These are phyloP conservation scores for Chironomus riparius DNA, from an alignment of 2,888 invertebrate genomes.

Conservation along the genomic window DNA sequence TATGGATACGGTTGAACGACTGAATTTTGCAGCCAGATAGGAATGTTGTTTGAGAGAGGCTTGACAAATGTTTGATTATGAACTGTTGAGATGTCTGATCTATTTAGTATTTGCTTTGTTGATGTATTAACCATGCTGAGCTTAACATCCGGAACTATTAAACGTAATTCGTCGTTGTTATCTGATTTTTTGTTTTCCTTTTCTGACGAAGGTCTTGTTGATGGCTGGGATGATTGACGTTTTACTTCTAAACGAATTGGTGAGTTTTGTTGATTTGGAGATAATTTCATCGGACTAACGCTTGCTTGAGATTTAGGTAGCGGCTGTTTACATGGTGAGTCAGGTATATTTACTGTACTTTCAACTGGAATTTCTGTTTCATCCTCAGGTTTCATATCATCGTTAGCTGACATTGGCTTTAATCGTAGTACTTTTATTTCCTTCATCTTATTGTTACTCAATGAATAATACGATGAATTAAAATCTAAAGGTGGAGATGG, in stretches of 20 bases:
- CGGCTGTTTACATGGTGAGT: no score
- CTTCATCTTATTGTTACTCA: slow-evolving; percentile 11
- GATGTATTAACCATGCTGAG: slow-evolving; percentile 15
- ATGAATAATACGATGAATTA: slow-evolving; percentile 14
- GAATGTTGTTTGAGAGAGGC: slow-evolving; percentile 26
- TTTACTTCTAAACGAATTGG: neutral
- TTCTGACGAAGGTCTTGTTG: no score
- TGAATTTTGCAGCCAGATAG: slow-evolving; percentile 40
- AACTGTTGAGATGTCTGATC: neutral
- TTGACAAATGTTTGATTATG: neutral
- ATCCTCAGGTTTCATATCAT: neutral
- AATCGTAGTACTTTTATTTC: slow-evolving; percentile 20
- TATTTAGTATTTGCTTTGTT: neutral
- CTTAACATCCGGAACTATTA: slow-evolving; percentile 30
- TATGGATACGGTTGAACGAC: slow-evolving; percentile 47
- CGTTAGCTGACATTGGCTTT: neutral
- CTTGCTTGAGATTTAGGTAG: no score
- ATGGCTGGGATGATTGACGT: neutral
- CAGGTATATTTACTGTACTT: no score
- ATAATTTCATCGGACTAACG: neutral
- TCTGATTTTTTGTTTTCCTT: neutral
- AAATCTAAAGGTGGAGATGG: neutral
- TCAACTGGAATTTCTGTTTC: neutral
- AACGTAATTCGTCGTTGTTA: neutral
- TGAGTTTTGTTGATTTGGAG: neutral